phyloP scores from a whole-genome alignment of 2,113 vertebrate genomes.

The Trematocara variabile region DNA sequence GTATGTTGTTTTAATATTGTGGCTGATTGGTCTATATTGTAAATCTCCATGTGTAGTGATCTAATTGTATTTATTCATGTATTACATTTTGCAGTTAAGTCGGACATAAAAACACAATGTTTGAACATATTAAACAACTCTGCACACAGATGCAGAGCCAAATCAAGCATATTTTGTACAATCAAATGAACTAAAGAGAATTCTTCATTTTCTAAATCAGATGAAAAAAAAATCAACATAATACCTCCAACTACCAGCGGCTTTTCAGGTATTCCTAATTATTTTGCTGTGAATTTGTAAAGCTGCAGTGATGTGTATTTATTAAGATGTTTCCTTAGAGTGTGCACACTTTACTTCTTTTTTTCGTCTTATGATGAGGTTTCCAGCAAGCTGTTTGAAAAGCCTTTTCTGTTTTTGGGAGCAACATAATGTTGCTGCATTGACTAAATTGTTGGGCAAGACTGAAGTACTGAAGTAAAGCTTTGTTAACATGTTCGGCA shows the following conservation, averaged over 20 bases:
- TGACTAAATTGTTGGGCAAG: neutral
- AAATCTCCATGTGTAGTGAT: neutral
- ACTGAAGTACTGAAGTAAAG: neutral
- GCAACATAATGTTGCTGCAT: neutral
- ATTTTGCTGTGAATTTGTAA: conserved; percentile 34
- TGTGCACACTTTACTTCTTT: conserved; percentile 31
- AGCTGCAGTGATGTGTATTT: conserved; percentile 10
- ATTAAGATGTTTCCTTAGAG: conserved; percentile 44
- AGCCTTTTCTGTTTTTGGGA: conserved; percentile 12
- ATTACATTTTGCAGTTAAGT: neutral
- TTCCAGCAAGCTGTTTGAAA: conserved; percentile 47
- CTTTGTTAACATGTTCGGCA: neutral
- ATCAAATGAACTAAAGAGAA: neutral
- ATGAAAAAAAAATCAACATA: conserved; percentile 10
- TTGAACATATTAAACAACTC: neutral
- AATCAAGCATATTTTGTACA: neutral
- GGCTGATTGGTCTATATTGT: neutral
- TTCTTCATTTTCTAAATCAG: neutral
- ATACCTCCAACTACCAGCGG: neutral
- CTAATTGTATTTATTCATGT: neutral
- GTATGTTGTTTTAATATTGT: neutral
- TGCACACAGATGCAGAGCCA: neutral
- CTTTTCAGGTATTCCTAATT: conserved; percentile 43
- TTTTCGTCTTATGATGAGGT: conserved; percentile 24
- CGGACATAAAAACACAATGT: neutral